Percentiles rank a stretch among this genome's conserved stretches.
Conservation (phyloP, 2,797 vertebrate genomes). For the Xyrichtys novacula region DNA sequence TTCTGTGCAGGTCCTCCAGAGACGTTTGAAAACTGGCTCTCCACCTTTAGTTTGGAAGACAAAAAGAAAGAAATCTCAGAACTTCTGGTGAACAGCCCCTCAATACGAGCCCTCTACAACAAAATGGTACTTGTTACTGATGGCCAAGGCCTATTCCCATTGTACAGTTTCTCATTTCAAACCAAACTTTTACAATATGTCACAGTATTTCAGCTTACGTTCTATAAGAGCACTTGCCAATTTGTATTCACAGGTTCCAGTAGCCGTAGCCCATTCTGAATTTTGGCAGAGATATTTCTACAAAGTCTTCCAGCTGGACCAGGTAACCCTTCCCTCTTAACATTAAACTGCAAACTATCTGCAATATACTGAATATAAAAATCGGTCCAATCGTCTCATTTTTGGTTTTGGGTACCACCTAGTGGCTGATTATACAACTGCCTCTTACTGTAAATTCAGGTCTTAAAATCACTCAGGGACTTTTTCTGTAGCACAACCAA, state of each 20-base stretch:
- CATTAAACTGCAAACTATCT: neutral
- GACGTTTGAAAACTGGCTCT: constrained; percentile 93
- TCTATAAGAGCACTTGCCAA: no score
- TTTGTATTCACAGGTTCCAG: constrained; percentile 86
- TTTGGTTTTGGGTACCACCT: constrained; percentile 50
- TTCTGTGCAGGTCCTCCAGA: constrained; percentile 88
- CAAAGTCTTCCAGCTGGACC: constrained; percentile 94
- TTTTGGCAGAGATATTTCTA: constrained; percentile 99
- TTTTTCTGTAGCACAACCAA: no score
- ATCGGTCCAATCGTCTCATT: neutral
- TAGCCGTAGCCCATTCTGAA: constrained; percentile 93
- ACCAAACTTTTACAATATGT: neutral
- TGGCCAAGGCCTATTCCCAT: neutral
- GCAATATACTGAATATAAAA: neutral
- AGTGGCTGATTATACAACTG: constrained; percentile 37
- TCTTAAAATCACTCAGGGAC: no score
- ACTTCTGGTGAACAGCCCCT: constrained; percentile 93
- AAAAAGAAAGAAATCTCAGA: constrained; percentile 94
- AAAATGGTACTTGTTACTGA: constrained; percentile 90
- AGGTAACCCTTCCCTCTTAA: constrained; percentile 81
- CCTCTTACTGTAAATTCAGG: no score
- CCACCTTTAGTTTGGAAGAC: constrained; percentile 90
- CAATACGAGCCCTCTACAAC: constrained; percentile 95
- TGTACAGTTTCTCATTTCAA: neutral
- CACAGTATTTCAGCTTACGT: neutral